Base-by-base conservation (phyloP, 2,888 invertebrate species). In the Eristalis arbustorum region DNA sequence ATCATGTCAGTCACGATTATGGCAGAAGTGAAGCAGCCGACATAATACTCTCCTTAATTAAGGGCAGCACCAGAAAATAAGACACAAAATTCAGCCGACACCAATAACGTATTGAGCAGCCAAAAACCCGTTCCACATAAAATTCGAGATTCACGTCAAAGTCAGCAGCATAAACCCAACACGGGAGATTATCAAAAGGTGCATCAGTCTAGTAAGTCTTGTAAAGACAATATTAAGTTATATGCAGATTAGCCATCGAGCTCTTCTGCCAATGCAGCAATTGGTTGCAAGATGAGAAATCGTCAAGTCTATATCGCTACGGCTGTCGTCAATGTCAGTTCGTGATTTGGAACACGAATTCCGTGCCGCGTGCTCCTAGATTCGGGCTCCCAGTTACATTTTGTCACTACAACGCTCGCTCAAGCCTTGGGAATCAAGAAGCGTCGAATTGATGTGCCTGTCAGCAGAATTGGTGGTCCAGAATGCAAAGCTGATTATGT, bases 241-340 rank as follows among this genome's bases (percentile, higher is more conserved):
- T 49, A 49, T 49, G 49, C 49, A 18, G 49, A 49, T 49, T 18
- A 49, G 49, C 18, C n/a, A 49, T 13, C 49, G 49, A 49, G 49
- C 49, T 49, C 18, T 18, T 49, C 18, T 49, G 49, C 49, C 18
- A 49, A 18, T 49, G 49, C 49, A n/a, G 18, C 49, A 49, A 49
- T 49, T 49, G 49, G 18, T 49, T 49, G 14, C 14, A 49, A 49
- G 49, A 49, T 49, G 49, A 49, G 18, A 49, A 49, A 49, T 5
- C 49, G 49, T 49, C n/a, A 49, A 49, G 49, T 49, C 14, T 49
- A 49, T 49, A 25, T 67, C 37, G 67, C 42, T n/a, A 67, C 49
- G 42, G 64, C 64, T 34, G 64, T 64, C 18, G 40, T 64, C 34
- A 64, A 64, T 64, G 37, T 40, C 23, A 37, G 37, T 37, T 34